Conservation (phyloP, 2,113 vertebrate species). For the Percina caprodes region DNA sequence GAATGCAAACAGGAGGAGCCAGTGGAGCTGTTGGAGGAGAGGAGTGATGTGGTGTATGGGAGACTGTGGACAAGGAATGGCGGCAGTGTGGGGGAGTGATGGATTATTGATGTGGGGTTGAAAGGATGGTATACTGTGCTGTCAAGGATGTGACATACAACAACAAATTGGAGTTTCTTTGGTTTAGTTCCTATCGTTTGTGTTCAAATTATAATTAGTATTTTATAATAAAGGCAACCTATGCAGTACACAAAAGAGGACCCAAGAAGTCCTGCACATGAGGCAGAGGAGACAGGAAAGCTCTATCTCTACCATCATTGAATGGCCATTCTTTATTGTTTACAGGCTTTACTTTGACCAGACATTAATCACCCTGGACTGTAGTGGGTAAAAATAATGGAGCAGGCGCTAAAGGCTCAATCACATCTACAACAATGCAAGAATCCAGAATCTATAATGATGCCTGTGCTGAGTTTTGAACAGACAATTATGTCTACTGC, state of each 20-base stretch:
- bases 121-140: too few relatives aligned
- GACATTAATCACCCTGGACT: slow-evolving; percentile 47
- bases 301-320: slow-evolving; percentile 3
- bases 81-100: too few relatives aligned
- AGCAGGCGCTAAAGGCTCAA: neutral
- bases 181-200: too few relatives aligned
- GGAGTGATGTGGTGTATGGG: too few relatives aligned
- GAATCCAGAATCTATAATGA: neutral
- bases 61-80: too few relatives aligned
- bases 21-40: too few relatives aligned
- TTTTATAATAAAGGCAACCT: slow-evolving; percentile 31
- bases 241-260: slow-evolving; percentile 33
- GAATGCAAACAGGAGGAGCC: too few relatives aligned
- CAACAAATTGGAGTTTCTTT: too few relatives aligned
- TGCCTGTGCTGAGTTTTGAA: neutral
- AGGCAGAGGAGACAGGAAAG: slow-evolving; percentile 28
- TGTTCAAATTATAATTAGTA: too few relatives aligned
- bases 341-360: slow-evolving; percentile 14
- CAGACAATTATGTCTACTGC: neutral
- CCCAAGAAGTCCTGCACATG: neutral
- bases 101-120: too few relatives aligned
- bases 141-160: too few relatives aligned
- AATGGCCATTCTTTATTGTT: slow-evolving; percentile 31
- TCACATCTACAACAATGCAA: slow-evolving; percentile 17
- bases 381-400: slow-evolving; percentile 17